A percentile compares a stretch with the other conserved stretches of the same genome.
Conservation (phyloP, 1,140 invertebrate species). For the Drosophila nannoptera region DNA sequence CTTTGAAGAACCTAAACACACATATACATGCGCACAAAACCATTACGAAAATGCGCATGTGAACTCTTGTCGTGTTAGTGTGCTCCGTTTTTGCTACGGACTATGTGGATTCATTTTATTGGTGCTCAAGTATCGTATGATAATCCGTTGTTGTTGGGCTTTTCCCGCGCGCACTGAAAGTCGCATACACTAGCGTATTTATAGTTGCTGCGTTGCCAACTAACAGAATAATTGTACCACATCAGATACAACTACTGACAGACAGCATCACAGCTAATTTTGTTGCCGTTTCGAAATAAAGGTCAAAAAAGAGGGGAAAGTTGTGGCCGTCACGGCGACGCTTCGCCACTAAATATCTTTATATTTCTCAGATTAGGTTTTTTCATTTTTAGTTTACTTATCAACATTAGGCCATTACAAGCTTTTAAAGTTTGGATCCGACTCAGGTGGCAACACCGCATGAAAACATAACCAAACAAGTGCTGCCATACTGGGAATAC, state of each 20-base stretch:
- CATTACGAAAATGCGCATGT: conserved; percentile 14
- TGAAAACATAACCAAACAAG: not conserved
- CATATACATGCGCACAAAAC: not conserved
- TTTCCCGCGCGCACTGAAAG: conserved; percentile 45
- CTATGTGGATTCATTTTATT: conserved; percentile 78
- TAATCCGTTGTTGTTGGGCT: conserved; percentile 64
- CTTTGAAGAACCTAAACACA: conserved; percentile 24
- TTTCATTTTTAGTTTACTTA: not conserved
- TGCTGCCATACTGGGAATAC: not conserved
- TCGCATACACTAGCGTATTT: conserved; percentile 20
- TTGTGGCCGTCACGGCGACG: not conserved
- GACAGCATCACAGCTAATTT: not conserved
- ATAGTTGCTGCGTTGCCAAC: conserved; percentile 43
- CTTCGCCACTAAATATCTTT: too few species aligned
- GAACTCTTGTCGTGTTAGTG: conserved; percentile 22
- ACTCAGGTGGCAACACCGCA: not conserved
- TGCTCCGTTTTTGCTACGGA: conserved; percentile 35
- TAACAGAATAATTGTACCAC: conserved; percentile 15
- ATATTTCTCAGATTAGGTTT: not conserved
- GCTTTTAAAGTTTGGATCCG: too few species aligned
- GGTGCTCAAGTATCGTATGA: conserved; percentile 74
- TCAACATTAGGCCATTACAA: not conserved
- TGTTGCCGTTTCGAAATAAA: conserved; percentile 4
- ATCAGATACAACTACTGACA: conserved; percentile 22
- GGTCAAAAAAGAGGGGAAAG: not conserved